Base-by-base conservation (phyloP, 2,113 vertebrate genomes). In the Cairina moschata region DNA sequence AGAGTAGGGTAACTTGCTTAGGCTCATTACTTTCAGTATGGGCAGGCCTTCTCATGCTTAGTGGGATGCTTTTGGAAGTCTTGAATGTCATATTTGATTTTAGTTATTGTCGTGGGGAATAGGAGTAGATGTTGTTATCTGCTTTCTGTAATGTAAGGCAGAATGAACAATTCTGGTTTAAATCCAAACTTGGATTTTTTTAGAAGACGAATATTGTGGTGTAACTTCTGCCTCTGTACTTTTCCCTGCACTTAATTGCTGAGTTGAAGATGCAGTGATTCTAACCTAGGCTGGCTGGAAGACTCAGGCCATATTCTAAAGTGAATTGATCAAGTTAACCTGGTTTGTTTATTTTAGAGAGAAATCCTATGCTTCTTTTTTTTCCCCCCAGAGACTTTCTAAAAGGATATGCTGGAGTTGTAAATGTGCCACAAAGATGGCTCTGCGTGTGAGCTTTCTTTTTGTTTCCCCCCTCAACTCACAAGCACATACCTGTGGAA, bases 41-140 rank as follows among this genome's bases (percentile, higher is more conserved):
- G 66, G 38, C 38, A 77, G 34, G 34, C 36, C 25, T 52, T 32
- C 38, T 82, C 0, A 0, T 40, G 44, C 9, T 0, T 0, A 34
- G 17, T 13, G 8, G 81, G 85, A 59, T 85, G 38, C 55, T 85
- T 72, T 59, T 87, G 90, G 72, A 91, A 87, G 36, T 77, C 50
- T 1, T 81, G 77, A 86, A 63, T 90, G 72, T 77, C 67, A 29
- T 86, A 76, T 88, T 97, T 90, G 63, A 62, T 36, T 93, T 87
- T 1, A 69, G 62, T 76, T 56, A 38, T 2, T 73, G 50, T 86
- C 44, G 8, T 23, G 38, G 29, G 59, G 40, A 50, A 54, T 8
- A 59, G 63, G 62, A 87, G 48, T 40, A 90, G 82, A 71, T 31
- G 31, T 29, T 34, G 75, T 20, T 83, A 46, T 88, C 82, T 91